Percentiles rank a stretch among this genome's conserved stretches.
phyloP scores from a whole-genome alignment of 2,113 vertebrate species.

The Salvelinus sp. region DNA sequence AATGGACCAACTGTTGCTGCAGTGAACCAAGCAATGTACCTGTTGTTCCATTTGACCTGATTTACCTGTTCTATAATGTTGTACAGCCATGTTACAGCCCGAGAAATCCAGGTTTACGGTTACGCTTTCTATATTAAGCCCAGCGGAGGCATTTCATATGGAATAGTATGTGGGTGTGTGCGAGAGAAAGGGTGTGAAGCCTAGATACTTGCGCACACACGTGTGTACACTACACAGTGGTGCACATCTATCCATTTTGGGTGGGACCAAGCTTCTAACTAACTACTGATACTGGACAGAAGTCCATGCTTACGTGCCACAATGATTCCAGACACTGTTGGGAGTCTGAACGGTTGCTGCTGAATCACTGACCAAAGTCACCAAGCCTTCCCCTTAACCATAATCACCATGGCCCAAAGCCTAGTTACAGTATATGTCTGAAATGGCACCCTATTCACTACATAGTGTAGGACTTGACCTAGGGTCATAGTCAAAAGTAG shows the following conservation, averaged over 20 bases:
- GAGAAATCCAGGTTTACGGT: constrained; percentile 65
- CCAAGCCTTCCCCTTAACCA: constrained; percentile 48
- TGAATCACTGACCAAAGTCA: constrained; percentile 73
- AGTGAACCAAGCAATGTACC: neutral
- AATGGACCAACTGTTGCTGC: neutral
- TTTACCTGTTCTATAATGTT: constrained; percentile 24
- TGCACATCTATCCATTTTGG: constrained; percentile 54
- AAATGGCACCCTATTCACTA: too few species aligned
- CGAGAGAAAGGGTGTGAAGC: constrained; percentile 46
- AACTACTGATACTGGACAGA: constrained; percentile 77
- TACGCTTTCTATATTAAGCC: constrained; percentile 74
- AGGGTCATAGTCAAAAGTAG: too few species aligned
- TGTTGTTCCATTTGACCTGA: neutral
- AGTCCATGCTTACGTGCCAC: constrained; percentile 54
- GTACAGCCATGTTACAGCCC: constrained; percentile 65
- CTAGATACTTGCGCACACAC: constrained; percentile 62
- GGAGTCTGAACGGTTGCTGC: constrained; percentile 69
- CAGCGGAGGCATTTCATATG: constrained; percentile 55
- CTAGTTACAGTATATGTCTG: neutral
- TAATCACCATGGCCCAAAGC: constrained; percentile 45
- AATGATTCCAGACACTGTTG: constrained; percentile 54
- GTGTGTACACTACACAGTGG: constrained; percentile 46
- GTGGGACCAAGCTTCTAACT: constrained; percentile 66
- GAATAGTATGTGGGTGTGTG: constrained; percentile 30
- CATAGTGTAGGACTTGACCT: too few species aligned